Evolutionary conservation across 1,140 invertebrate species (phyloP), one percentile per base, ranked within the genome.

Genomic region (Octopus sinensis): DNA sequence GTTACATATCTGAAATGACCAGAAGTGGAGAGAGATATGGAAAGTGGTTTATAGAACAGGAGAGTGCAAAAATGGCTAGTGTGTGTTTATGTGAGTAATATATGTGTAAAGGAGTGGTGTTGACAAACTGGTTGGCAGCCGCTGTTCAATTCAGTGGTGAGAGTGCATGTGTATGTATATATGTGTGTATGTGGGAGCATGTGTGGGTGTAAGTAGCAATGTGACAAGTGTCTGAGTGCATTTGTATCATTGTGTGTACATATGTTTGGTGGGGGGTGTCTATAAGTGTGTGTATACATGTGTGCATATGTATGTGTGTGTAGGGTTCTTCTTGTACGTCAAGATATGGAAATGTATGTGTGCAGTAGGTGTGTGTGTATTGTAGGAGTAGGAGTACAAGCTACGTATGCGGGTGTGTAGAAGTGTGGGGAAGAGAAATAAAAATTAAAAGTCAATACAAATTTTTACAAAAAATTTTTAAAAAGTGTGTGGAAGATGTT

Each of bases 141-240:
- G 9, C 9, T 68, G 62, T 68, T 9, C n/a, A 68, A 10, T 10
- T 68, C 9, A 10, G n/a, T 68, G 9, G n/a, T 9, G 9, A 68
- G 9, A 68, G 62, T 68, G 62, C n/a, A n/a, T 68, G 62, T 68
- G 62, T 68, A 68, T 68, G n/a, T 68, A 68, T 68, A 68, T 68
- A 10, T 10, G 62, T 68, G n/a, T n/a, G n/a, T n/a, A n/a, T n/a
- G 62, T 68, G 62, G 9, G 62, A 10, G 62, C n/a, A 68, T 68
- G 62, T 68, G 62, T 68, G 62, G 9, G 62, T 68, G n/a, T 68
- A 68, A 10, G n/a, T 68, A 68, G 9, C 62, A 68, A n/a, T 68
- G n/a, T n/a, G n/a, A 68, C n/a, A n/a, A 10, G 62, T 68, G 62
- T 68, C 9, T 68, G 62, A 10, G 62, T 68, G 62, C n/a, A 68